Base-by-base conservation (phyloP, 2,888 invertebrate species). In the Scaptomyza caliginosa region DNA sequence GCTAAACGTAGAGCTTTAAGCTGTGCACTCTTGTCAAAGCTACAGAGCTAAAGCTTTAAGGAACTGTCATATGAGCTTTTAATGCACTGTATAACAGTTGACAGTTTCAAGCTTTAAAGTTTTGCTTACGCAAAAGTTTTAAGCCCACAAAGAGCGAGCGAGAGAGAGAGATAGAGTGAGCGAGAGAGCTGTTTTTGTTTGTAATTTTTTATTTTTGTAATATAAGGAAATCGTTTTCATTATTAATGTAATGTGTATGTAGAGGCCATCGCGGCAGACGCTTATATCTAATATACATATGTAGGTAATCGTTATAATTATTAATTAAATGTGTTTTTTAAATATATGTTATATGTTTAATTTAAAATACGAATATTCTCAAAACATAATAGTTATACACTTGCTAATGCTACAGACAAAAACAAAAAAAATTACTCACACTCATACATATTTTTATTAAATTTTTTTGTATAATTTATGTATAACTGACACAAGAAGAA, bases 141-240 rank as follows among this genome's bases (percentile, higher is more conserved):
- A n/a, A n/a, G n/a, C n/a, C n/a, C n/a, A n/a, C n/a, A n/a, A n/a
- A n/a, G n/a, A n/a, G n/a, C n/a, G n/a, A n/a, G n/a, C n/a, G n/a
- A n/a, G n/a, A n/a, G n/a, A n/a, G n/a, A n/a, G n/a, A n/a, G n/a
- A n/a, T n/a, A n/a, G n/a, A n/a, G n/a, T n/a, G n/a, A n/a, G n/a
- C n/a, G n/a, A n/a, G n/a, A n/a, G n/a, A 36, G 23, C 38, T 59
- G 13, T 16, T 28, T 8, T 11, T 43, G 24, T 40, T 16, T 16
- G 34, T 34, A 8, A 34, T 34, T 34, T 34, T 34, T 34, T 34
- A 23, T 43, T 26, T 24, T 43, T 43, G 17, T 80, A 77, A 71
- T 78, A 64, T 82, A 84, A 85, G 72, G 82, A 81, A 84, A 82
- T 82, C 74, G 67, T 71, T 79, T 76, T 75, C 73, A 73, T 80